phyloP scores from a whole-genome alignment of 2,113 vertebrate species.

The Muntiacus muntjak region DNA sequence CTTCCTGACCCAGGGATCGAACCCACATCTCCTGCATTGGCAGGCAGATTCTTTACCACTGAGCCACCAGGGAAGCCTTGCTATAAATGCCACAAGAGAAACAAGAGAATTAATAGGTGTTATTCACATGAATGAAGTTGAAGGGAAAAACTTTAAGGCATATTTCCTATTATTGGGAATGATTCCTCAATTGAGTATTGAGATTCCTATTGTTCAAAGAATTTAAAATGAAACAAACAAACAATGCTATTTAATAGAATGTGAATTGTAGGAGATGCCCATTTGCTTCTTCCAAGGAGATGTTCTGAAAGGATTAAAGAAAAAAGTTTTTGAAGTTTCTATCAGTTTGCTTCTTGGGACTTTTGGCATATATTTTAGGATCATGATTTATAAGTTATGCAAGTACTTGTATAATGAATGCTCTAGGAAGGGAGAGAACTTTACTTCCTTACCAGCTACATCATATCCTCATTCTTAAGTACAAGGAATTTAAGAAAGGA shows the following conservation, averaged over 20 bases:
- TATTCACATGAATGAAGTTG: background rate
- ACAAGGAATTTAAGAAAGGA: background rate
- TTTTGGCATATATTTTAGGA: slow-evolving; percentile 20
- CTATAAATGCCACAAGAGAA: background rate
- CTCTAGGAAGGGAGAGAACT: background rate
- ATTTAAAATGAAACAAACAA: slow-evolving; percentile 7
- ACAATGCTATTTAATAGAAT: background rate
- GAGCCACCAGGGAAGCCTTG: background rate
- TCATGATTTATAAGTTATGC: background rate
- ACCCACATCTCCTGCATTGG: background rate
- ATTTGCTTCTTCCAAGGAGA: background rate
- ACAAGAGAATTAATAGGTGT: background rate
- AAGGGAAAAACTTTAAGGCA: background rate
- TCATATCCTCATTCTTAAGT: background rate
- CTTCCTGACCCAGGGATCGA: background rate
- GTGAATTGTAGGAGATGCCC: background rate
- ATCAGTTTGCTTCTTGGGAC: background rate
- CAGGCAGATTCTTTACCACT: background rate
- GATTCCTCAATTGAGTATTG: background rate
- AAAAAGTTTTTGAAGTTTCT: background rate
- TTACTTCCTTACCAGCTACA: background rate
- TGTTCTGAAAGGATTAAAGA: background rate
- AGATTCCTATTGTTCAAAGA: background rate
- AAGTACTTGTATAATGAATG: background rate
- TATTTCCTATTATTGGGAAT: background rate